Evolutionary conservation across 2,797 vertebrate species (phyloP).

Genomic region (Thaleichthys pacificus): DNA sequence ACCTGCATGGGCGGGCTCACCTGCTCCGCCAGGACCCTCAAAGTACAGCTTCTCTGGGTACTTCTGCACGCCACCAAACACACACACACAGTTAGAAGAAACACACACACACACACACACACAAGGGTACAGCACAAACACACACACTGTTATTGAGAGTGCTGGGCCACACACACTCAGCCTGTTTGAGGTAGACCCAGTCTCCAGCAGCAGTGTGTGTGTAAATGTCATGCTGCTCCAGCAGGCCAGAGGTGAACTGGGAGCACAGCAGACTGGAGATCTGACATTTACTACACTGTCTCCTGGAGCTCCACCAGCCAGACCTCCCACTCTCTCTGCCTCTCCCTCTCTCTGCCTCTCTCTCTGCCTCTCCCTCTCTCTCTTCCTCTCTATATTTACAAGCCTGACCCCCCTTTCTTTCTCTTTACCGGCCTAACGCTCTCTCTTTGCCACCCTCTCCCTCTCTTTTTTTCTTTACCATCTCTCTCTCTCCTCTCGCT

Average conservation of each 20-base stretch:
- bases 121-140: background rate
- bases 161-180: too few relatives aligned
- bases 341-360: background rate
- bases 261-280: background rate
- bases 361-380: background rate
- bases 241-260: background rate
- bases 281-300: background rate
- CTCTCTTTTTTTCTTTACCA: background rate
- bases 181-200: too few relatives aligned
- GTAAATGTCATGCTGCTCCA: constrained; percentile 6
- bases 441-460: background rate
- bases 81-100: background rate
- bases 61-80: constrained; percentile 76
- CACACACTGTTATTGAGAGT: too few relatives aligned
- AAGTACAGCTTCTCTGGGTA: constrained; percentile 99
- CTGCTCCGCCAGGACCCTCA: constrained; percentile 94
- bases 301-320: background rate
- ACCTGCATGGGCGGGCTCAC: constrained; percentile 95
- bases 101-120: constrained; percentile 7
- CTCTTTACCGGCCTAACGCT: background rate
- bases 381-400: background rate
- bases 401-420: background rate
- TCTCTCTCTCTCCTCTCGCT: too few relatives aligned
- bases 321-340: background rate
- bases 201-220: background rate